These are phyloP conservation scores for Pseudomyrmex sp. DNA, from an alignment of 1,140 invertebrate genomes.

Conservation along the genomic window DNA sequence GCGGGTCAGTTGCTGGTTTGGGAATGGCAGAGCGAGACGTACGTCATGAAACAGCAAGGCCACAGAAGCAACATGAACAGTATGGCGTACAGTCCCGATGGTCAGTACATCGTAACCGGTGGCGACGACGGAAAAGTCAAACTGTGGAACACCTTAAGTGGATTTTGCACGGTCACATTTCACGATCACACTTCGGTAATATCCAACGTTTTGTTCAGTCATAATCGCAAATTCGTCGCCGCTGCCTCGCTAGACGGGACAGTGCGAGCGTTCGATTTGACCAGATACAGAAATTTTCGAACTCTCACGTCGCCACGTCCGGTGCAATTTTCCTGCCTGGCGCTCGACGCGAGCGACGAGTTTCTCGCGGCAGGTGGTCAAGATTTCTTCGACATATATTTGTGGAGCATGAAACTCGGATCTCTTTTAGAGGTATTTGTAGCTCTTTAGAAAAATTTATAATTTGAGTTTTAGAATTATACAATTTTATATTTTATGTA, in stretches of 20 bases:
- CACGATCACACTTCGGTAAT: constrained; percentile 94
- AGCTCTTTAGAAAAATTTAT: neutral
- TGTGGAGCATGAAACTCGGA: constrained; percentile 98
- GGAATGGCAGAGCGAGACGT: constrained; percentile 99
- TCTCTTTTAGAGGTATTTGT: constrained; percentile 92
- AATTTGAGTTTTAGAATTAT: neutral
- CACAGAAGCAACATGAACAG: constrained; percentile 96
- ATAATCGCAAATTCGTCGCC: constrained; percentile 96
- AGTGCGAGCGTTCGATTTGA: constrained; percentile 97
- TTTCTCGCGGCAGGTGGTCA: constrained; percentile 96
- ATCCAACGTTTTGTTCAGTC: constrained; percentile 93
- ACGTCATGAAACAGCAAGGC: constrained; percentile 98
- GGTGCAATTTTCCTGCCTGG: constrained; percentile 96
- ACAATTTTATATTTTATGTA: neutral
- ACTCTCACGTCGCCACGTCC: constrained; percentile 96
- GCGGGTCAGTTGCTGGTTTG: constrained; percentile 97
- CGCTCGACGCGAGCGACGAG: constrained; percentile 95
- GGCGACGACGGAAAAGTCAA: constrained; percentile 98
- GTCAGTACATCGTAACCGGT: constrained; percentile 95
- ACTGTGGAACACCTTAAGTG: constrained; percentile 95
- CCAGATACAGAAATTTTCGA: constrained; percentile 98
- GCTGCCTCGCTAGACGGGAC: constrained; percentile 98
- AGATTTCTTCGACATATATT: constrained; percentile 97
- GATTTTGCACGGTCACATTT: constrained; percentile 98
- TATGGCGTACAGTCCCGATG: constrained; percentile 96